Evolutionary conservation across 53 echinoderm and acorn worm species (phyloP), one percentile per base, ranked within the genome.

Genomic region (Paracentrotus lividus): DNA sequence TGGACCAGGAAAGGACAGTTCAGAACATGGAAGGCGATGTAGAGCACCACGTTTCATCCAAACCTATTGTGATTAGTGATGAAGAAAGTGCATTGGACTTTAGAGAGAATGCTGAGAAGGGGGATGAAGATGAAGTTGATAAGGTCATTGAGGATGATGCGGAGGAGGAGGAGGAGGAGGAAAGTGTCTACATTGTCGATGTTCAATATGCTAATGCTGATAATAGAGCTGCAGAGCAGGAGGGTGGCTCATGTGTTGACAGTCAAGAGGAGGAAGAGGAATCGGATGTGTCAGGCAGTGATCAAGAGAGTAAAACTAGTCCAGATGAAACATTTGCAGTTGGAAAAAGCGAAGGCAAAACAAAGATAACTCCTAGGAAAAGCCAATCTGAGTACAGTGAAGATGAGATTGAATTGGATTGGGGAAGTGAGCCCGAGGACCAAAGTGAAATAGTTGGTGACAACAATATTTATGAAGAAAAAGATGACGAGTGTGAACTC

Each of bases 101-200:
- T n/a, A n/a, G n/a, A n/a, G n/a, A n/a, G n/a, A n/a, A n/a, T n/a
- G n/a, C n/a, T n/a, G n/a, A n/a, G n/a, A n/a, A n/a, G n/a, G 72
- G 38, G 44, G 10, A 3, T 4, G 47, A 81, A 44, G 47, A 3
- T 81, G 47, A 81, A 81, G 45, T 81, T 1, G 81, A 81, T n/a
- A n/a, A n/a, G n/a, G n/a, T n/a, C 27, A 47, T 81, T 45, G 45
- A 26, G n/a, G 81, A 78, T 10, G 81, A 47, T n/a, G n/a, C n/a
- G 44, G 77, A 77, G 45, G 81, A 78, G 45, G 43, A 81, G 45
- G 81, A 81, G 42, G 24, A 43, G n/a, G 72, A 72, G 38, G 38
- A 72, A 32, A 81, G 81, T 47, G 47, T 81, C 8, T 81, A 81
- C 47, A 81, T 81, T 47, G 26, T 81, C 47, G 81, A 81, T 81